These are phyloP conservation scores for Azorinus chamasolen DNA, from an alignment of 2,888 invertebrate genomes.

Conservation along the genomic window DNA sequence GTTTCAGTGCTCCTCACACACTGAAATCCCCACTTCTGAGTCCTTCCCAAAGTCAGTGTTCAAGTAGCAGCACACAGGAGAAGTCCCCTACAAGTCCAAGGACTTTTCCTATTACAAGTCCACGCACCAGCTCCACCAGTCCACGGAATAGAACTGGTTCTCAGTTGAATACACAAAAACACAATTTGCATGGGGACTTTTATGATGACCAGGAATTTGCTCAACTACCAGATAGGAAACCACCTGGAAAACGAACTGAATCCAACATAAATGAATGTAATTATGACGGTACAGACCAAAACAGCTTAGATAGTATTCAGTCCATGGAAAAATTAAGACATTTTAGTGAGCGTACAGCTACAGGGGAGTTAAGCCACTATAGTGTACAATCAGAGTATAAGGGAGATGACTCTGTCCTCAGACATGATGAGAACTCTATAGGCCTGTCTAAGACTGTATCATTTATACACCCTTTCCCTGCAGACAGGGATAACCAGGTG, in stretches of 20 bases:
- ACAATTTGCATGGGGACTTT: neutral
- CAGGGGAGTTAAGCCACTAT: constrained; percentile 21
- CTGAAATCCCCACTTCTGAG: constrained; percentile 17
- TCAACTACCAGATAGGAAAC: neutral
- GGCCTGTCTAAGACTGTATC: no score
- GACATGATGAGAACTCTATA: no score
- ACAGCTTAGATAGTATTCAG: constrained; percentile 4
- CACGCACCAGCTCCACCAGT: neutral
- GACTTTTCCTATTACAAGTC: neutral
- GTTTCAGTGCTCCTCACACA: neutral
- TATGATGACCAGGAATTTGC: neutral
- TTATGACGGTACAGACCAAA: no score
- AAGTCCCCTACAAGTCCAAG: constrained; percentile 1
- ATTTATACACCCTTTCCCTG: no score
- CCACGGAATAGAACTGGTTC: no score
- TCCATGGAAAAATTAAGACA: constrained; percentile 38
- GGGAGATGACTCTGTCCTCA: no score
- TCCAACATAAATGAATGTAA: neutral
- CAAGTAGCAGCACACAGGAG: constrained; percentile 4
- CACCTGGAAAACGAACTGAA: neutral
- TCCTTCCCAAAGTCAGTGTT: constrained; percentile 9
- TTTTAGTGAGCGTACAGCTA: constrained; percentile 19
- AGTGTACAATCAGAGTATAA: no score
- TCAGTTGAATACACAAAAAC: no score
- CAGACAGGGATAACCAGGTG: no score